Conservation (phyloP, 2,113 vertebrate genomes). For the Rhombomys opimus region DNA sequence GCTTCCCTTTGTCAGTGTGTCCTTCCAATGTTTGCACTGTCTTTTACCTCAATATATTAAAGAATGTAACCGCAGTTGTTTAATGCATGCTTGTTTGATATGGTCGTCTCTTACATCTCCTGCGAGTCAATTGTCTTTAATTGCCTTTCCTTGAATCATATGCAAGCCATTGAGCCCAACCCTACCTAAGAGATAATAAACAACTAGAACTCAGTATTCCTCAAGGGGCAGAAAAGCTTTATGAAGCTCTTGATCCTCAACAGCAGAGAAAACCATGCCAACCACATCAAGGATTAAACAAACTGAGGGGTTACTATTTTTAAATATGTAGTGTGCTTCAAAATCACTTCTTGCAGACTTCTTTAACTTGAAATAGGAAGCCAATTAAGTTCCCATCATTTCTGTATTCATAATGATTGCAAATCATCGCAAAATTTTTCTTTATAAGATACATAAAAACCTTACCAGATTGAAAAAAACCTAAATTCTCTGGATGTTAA, state of each 20-base stretch:
- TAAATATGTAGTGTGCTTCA: slow-evolving; percentile 56
- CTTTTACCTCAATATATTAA: background rate
- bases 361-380: slow-evolving; percentile 57
- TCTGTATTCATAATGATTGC: background rate
- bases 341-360: slow-evolving; percentile 54
- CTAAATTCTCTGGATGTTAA: background rate
- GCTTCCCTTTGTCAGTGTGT: background rate
- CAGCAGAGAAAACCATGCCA: slow-evolving; percentile 38
- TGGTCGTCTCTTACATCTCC: slow-evolving; percentile 18
- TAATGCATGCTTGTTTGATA: background rate
- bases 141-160: slow-evolving; percentile 52
- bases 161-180: slow-evolving; percentile 39
- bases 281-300: slow-evolving; percentile 29
- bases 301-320: slow-evolving; percentile 41
- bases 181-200: slow-evolving; percentile 31
- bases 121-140: slow-evolving; percentile 46
- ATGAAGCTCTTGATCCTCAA: slow-evolving; percentile 36
- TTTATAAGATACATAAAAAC: slow-evolving; percentile 30
- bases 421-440: background rate
- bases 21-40: background rate
- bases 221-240: slow-evolving; percentile 2
- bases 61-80: background rate
- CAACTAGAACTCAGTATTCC: slow-evolving; percentile 26
- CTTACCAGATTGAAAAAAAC: slow-evolving; percentile 1
- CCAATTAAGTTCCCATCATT: slow-evolving; percentile 46